phyloP scores from a whole-genome alignment of 2,113 vertebrate genomes.

The Oryctolagus cuniculus region mOryCun1.1 NC_091453.1:109584501-109585000 shows the following conservation, averaged over 20 bases:
- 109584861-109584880: slow-evolving; percentile 45
- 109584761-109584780: slow-evolving; percentile 67
- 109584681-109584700: slow-evolving; percentile 58
- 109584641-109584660: slow-evolving; percentile 74
- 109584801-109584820: slow-evolving; percentile 51
- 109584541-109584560: slow-evolving; percentile 57
- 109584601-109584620: slow-evolving; percentile 68
- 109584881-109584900: slow-evolving; percentile 51
- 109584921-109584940: slow-evolving; percentile 5
- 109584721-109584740: slow-evolving; percentile 50
- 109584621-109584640: slow-evolving; percentile 60
- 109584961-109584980: slow-evolving; percentile 37
- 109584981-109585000: neutral
- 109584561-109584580: slow-evolving; percentile 63
- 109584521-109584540: slow-evolving; percentile 20
- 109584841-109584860: slow-evolving; percentile 51
- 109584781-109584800: slow-evolving; percentile 41
- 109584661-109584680: slow-evolving; percentile 73
- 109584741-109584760: slow-evolving; percentile 44
- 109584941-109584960: neutral
- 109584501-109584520: slow-evolving; percentile 51
- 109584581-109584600: slow-evolving; percentile 24
- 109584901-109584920: slow-evolving; percentile 15
- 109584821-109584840: neutral
- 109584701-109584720: slow-evolving; percentile 62